Conservation (phyloP, 2,888 invertebrate genomes). For the Dryococelus australis region DNA sequence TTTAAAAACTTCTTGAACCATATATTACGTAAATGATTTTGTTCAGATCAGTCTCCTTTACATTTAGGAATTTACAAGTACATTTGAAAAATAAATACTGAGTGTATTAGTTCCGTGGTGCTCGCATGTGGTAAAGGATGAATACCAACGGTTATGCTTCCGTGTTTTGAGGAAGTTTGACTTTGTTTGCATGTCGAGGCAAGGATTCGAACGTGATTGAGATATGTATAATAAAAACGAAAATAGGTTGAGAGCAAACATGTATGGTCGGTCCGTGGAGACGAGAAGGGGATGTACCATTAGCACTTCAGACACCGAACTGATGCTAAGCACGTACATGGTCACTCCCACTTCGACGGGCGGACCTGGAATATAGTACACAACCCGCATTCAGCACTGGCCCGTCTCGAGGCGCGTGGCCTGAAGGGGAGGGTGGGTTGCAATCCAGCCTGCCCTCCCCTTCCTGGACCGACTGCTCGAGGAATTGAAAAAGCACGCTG, state of each 20-base stretch:
- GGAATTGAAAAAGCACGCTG: neutral
- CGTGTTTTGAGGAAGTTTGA: slow-evolving; percentile 16
- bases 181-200: slow-evolving; percentile 12
- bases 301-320: slow-evolving; percentile 97
- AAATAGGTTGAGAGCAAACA: slow-evolving; percentile 4
- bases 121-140: neutral
- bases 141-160: neutral
- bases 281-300: slow-evolving; percentile 73
- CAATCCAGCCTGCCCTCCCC: neutral
- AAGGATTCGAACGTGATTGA: neutral
- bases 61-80: too few relatives aligned
- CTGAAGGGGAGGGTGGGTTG: neutral
- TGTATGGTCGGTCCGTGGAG: neutral
- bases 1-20: too few relatives aligned
- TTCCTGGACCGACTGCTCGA: neutral
- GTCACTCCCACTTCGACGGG: slow-evolving; percentile 98
- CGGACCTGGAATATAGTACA: slow-evolving; percentile 77
- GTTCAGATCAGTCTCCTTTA: too few relatives aligned
- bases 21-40: too few relatives aligned
- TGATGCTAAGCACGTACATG: slow-evolving; percentile 98
- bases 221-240: slow-evolving; percentile 3
- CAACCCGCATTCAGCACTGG: neutral
- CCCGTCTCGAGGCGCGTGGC: slow-evolving; percentile 28
- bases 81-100: too few relatives aligned
- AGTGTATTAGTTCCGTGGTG: neutral